Conservation (phyloP, 1,140 invertebrate genomes). For the Archivesica marissinica region DNA sequence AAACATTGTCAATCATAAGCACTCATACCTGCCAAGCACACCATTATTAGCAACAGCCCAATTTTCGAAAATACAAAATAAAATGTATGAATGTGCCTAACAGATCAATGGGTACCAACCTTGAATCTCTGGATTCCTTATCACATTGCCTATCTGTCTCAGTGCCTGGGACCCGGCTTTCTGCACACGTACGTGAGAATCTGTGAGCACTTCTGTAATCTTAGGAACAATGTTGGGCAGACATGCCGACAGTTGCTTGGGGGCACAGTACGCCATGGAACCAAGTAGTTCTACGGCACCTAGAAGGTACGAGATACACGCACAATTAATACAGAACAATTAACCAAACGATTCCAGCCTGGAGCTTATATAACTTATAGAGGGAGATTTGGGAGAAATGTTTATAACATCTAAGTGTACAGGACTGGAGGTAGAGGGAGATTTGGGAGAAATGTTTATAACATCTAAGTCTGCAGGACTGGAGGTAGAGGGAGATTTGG, state of each 20-base stretch:
- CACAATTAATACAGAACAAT: too few relatives aligned
- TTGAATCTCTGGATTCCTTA: slow-evolving; percentile 99
- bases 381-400: too few relatives aligned
- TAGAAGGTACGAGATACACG: slow-evolving; percentile 82
- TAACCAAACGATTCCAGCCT: too few relatives aligned
- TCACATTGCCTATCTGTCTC: slow-evolving; percentile 98
- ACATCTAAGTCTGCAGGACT: too few relatives aligned
- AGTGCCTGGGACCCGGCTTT: slow-evolving; percentile 97
- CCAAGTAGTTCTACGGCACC: slow-evolving; percentile 98
- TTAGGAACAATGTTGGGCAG: slow-evolving; percentile 99
- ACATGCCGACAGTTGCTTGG: slow-evolving; percentile 98
- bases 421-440: too few relatives aligned
- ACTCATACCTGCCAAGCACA: too few relatives aligned
- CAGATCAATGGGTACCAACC: slow-evolving; percentile 83
- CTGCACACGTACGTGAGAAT: slow-evolving; percentile 99
- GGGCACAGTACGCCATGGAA: slow-evolving; percentile 97
- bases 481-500: too few relatives aligned
- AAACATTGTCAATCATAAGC: too few relatives aligned
- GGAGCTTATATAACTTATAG: too few relatives aligned
- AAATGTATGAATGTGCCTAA: not conserved
- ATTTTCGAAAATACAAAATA: not conserved
- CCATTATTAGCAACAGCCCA: too few relatives aligned
- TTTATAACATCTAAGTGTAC: too few relatives aligned
- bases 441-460: too few relatives aligned
- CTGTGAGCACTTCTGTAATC: slow-evolving; percentile 97